Conservation (phyloP, 2,888 invertebrate species). For the Caenorhabditis sp. region DNA sequence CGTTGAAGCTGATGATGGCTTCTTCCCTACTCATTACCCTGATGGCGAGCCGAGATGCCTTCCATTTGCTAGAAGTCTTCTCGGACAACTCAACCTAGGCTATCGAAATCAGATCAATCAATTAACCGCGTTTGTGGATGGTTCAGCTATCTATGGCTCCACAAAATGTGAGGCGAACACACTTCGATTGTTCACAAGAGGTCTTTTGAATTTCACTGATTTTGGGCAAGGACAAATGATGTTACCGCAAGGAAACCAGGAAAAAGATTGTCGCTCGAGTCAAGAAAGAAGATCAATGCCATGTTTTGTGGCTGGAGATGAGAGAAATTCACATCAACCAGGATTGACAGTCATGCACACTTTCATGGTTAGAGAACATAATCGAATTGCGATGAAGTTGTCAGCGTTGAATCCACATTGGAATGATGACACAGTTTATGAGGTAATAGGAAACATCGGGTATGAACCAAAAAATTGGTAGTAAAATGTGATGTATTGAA, state of each 20-base stretch:
- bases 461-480: too few relatives aligned
- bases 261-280: constrained; percentile 68
- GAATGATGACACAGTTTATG: constrained; percentile 72
- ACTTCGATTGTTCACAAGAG: constrained; percentile 79
- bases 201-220: constrained; percentile 70
- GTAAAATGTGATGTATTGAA: too few relatives aligned
- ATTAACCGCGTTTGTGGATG: constrained; percentile 83
- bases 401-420: constrained; percentile 69
- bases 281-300: constrained; percentile 61
- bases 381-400: constrained; percentile 64
- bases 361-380: constrained; percentile 70
- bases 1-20: constrained; percentile 87
- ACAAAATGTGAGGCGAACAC: constrained; percentile 83
- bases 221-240: constrained; percentile 59
- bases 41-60: constrained; percentile 88
- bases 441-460: constrained; percentile 40
- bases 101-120: constrained; percentile 64
- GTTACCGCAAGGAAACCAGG: constrained; percentile 71
- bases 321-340: constrained; percentile 69
- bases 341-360: constrained; percentile 70
- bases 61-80: constrained; percentile 91
- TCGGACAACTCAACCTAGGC: constrained; percentile 85
- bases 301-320: constrained; percentile 67
- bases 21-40: constrained; percentile 82
- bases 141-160: constrained; percentile 88